Evolutionary conservation across 2,113 vertebrate species (phyloP), one percentile per base, ranked within the genome.

Genomic region (Phrynosoma blainvillii): DNA sequence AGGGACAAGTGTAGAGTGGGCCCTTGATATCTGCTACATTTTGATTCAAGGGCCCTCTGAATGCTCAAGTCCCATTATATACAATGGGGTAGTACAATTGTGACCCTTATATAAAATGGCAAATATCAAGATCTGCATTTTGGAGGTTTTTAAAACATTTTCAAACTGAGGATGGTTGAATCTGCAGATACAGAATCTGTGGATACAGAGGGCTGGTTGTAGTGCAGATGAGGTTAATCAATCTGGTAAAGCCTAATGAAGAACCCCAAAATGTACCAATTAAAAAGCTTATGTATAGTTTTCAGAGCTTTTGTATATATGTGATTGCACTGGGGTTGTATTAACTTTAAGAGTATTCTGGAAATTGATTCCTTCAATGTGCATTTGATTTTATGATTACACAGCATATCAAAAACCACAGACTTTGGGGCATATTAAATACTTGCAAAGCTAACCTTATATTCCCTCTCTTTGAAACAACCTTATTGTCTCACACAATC

Each of bases 401-500:
- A n/a, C 18, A 10, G 30, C 52, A 56, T 47, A 79, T 12, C 42
- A 71, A 71, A 56, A 18, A 3, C 9, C 65, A 71, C 47, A 36
- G 78, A 20, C 65, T 30, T 68, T 78, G 52, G 12, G 54, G 32
- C 23, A 62, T 12, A 77, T 59, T 20, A 65, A 13, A 27, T n/a
- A 8, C 36, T 77, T 30, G 5, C 56, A 21, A 62, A 74, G 5
- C 40, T 18, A 70, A n/a, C 4, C 76, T 78, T 36, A 78, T n/a
- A 21, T 10, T 42, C 27, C 25, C 52, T 42, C 2, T 66, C 80
- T 83, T 52, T 83, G 23, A 86, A 89, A 89, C 5, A 87, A 74
- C 23, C 79, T 11, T 36, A 66, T 25, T 14, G 12, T 32, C n/a
- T n/a, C 40, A 20, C 65, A 42, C 36, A 74, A 82, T 85, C 75